Conservation (phyloP, 2,888 invertebrate species). For the Ceramica pisi region DNA sequence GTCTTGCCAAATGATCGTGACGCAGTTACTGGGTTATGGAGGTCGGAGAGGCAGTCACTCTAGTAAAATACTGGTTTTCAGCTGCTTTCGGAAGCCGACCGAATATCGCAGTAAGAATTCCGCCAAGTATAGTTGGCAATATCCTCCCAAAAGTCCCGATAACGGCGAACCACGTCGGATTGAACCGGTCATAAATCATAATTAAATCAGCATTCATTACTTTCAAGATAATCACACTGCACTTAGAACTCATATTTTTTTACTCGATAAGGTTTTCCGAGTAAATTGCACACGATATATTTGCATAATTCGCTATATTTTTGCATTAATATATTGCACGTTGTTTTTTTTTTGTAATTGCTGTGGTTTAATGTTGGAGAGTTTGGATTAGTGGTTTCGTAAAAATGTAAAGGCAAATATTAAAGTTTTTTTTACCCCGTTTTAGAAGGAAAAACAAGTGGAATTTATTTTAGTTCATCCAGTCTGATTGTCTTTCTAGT, state of each 20-base stretch:
- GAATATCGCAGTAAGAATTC: background rate
- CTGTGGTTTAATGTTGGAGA: background rate
- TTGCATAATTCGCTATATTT: slow-evolving; percentile 54
- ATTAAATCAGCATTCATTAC: slow-evolving; percentile 59
- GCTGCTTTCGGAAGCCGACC: background rate
- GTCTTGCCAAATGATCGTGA: no score
- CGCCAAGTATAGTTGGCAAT: slow-evolving; percentile 30
- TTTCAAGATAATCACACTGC: slow-evolving; percentile 46
- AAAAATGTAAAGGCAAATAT: background rate
- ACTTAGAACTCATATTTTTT: slow-evolving; percentile 53
- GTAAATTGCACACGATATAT: slow-evolving; percentile 54
- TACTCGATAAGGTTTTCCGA: slow-evolving; percentile 49
- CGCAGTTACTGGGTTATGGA: no score
- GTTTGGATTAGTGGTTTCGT: background rate
- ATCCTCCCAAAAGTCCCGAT: slow-evolving; percentile 32
- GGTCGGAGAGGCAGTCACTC: no score
- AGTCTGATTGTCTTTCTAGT: no score
- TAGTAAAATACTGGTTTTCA: no score
- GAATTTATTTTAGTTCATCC: no score
- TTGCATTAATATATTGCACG: slow-evolving; percentile 38
- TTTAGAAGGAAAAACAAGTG: no score
- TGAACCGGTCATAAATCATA: slow-evolving; percentile 59
- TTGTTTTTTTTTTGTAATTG: slow-evolving; percentile 37
- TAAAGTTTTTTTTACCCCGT: background rate
- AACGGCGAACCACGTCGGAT: slow-evolving; percentile 41